Evolutionary conservation across 2,888 invertebrate species (phyloP).

Genomic region (Drosophila atripex): DNA sequence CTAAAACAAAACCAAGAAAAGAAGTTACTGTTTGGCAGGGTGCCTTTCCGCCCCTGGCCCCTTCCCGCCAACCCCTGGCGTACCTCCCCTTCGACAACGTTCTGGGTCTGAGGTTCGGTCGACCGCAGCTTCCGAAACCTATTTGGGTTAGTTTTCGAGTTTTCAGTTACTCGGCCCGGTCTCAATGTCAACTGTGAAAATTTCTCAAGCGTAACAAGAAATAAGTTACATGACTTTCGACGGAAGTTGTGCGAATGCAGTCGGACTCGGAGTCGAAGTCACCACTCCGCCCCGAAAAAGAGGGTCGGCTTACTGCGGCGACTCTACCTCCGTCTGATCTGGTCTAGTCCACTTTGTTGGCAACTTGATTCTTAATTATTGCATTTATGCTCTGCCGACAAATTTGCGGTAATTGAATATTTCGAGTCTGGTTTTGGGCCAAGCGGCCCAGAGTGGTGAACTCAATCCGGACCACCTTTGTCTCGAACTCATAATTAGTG

Average conservation of each 20-base stretch:
- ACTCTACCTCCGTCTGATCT: slow-evolving; percentile 20
- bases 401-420: slow-evolving; percentile 79
- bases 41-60: neutral
- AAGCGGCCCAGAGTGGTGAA: slow-evolving; percentile 51
- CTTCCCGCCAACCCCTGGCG: slow-evolving; percentile 6
- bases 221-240: slow-evolving; percentile 75
- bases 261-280: slow-evolving; percentile 3
- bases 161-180: slow-evolving; percentile 76
- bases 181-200: slow-evolving; percentile 78
- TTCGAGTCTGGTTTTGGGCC: slow-evolving; percentile 50
- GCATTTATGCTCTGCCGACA: slow-evolving; percentile 75
- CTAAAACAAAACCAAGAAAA: slow-evolving; percentile 51
- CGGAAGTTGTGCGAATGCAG: slow-evolving; percentile 54
- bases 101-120: slow-evolving; percentile 54
- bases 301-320: slow-evolving; percentile 33
- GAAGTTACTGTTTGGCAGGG: slow-evolving; percentile 38
- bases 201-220: slow-evolving; percentile 80
- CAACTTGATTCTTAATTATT: slow-evolving; percentile 78
- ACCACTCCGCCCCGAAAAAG: slow-evolving; percentile 15
- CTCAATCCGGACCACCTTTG: slow-evolving; percentile 66
- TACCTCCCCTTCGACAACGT: slow-evolving; percentile 8
- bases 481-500: slow-evolving; percentile 70
- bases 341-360: slow-evolving; percentile 52
- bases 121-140: slow-evolving; percentile 84
- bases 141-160: slow-evolving; percentile 76